Evolutionary conservation across 2,888 invertebrate genomes (phyloP), one percentile per base, ranked within the genome.

Genomic region (Rhagium mordax): DNA sequence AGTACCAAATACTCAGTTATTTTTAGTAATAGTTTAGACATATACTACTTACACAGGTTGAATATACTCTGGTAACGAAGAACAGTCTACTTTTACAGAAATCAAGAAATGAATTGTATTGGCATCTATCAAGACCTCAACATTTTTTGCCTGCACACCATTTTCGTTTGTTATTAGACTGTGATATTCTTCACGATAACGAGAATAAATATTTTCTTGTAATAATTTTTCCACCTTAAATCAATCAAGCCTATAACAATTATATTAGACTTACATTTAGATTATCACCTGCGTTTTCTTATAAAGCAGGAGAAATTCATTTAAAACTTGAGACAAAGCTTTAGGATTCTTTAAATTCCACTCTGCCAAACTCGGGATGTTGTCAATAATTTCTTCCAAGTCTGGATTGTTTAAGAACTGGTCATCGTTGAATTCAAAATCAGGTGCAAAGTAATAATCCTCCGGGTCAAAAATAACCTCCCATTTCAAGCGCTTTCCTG

Each of bases 371-470:
- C 91, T 91, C 15, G 92, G 92, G 41, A 93, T 83, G 81, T 89
- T 85, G 64, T 88, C 85, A 68, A 88, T 88, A 33, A 93, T 86
- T 68, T 87, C 87, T 66, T 91, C 87, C 68, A 90, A 86, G 82
- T 92, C 90, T 55, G 91, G 88, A 84, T 91, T 91, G 67, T 88
- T 89, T 24, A 92, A 86, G 85, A 95, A 94, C 61, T 88, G 89
- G 49, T 92, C 91, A 85, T 94, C 93, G 78, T 93, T 91, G 86
- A 94, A 94, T 81, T 92, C 89, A 83, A 95, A 94, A 85, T 95
- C 94, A 0, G 95, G 94, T 92, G 94, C 92, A 82, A 92, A 91
- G 10, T 70, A 72, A 27, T 82, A 77, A 74, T 86, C 83, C 62
- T 87, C 85, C 13, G 86, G 87, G 84, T 94, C 92, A 86, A 95